phyloP scores from a whole-genome alignment of 2,113 vertebrate genomes.

The Heterotis niloticus region DNA sequence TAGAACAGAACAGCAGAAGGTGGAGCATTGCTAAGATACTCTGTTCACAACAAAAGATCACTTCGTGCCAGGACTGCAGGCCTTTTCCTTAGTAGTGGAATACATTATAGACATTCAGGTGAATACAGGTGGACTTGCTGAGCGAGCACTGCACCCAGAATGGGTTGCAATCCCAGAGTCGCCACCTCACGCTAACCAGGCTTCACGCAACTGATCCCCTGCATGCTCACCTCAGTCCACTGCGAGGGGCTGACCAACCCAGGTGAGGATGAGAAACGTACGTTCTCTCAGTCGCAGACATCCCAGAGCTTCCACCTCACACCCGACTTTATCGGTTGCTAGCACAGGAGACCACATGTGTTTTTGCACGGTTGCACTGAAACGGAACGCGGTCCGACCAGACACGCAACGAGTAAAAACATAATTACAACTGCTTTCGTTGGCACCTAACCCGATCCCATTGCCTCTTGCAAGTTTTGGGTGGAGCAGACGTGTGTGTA shows the following conservation, averaged over 20 bases:
- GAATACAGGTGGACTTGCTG: background rate
- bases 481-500: conserved; percentile 22
- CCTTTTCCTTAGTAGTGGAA: background rate
- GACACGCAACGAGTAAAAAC: conserved; percentile 40
- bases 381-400: conserved; percentile 31
- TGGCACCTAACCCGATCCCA: conserved; percentile 39
- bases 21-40: no score
- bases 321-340: conserved; percentile 35
- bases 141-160: background rate
- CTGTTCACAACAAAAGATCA: background rate
- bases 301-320: conserved; percentile 26
- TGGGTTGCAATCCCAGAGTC: conserved; percentile 1
- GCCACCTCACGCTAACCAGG: background rate
- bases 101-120: background rate
- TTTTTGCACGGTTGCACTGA: conserved; percentile 35
- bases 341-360: conserved; percentile 33
- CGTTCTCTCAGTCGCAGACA: conserved; percentile 21
- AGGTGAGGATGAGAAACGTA: conserved; percentile 14
- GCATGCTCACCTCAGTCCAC: background rate
- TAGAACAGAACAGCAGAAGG: no score
- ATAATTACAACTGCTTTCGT: conserved; percentile 38
- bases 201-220: background rate
- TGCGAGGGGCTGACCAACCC: background rate
- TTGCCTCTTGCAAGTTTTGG: conserved; percentile 42
- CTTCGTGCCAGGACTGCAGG: background rate